Base-by-base conservation (phyloP, 2,113 vertebrate genomes). In the Rallus limicola region DNA sequence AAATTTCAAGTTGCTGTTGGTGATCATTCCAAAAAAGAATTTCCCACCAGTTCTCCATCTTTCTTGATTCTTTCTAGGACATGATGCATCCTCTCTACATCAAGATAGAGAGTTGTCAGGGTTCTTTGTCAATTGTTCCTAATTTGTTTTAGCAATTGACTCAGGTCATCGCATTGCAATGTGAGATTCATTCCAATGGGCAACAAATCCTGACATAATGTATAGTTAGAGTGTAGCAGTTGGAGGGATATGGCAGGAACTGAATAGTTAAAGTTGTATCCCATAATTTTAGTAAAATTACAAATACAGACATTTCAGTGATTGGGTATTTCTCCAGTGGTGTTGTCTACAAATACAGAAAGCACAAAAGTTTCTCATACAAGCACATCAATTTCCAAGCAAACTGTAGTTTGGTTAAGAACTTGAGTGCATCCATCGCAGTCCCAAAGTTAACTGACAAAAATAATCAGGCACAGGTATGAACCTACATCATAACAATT, bases 401-500 rank as follows among this genome's bases (percentile, higher is more conserved):
- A 21, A 13, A 34, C 0, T 0, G 9, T 18, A 0, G 20, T 59
- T 28, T 46, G 34, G 62, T 7, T 3, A 46, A 52, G 15, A 38
- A 55, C 26, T 46, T 1, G 1, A 14, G 8, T 46, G 12, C 16
- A 23, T 79, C 55, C 6, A 1, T 62, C 62, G 44, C 17, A 67
- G 70, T 52, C n/a, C 44, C 46, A 82, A 79, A 76, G 8, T 53
- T 67, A n/a, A 13, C 25, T 68, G 48, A 33, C 5, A 63, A 48
- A 81, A 86, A 33, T 9, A 64, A 60, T 31, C 25, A 86, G 53
- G 24, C 42, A 16, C 29, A 36, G 7, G 1, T 29, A 59, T 42
- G 9, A 19, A 16, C n/a, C 40, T 63, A 26, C 53, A 50, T 25
- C 14, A 67, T 19, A 46, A 52, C 1, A 70, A 68, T 89, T 67